Evolutionary conservation across 1,140 invertebrate genomes (phyloP).

Genomic region (Lordiphosa mommai): DNA sequence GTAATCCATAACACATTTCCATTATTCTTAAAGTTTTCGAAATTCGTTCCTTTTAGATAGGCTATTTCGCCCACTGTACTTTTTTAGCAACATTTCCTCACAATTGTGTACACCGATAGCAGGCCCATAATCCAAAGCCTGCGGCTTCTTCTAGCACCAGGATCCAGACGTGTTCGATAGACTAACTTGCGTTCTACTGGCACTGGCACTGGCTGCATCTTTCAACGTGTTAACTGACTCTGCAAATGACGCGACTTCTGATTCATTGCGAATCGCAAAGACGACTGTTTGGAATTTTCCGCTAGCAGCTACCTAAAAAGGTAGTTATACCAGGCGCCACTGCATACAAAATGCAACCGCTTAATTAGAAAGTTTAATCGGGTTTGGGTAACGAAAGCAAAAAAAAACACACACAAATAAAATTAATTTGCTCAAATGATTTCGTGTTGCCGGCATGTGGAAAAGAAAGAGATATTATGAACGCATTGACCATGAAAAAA

Average conservation of each 20-base stretch:
- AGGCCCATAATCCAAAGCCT: slow-evolving; percentile 53
- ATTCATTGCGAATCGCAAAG: slow-evolving; percentile 73
- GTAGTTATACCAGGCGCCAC: slow-evolving; percentile 34
- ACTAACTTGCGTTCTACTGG: slow-evolving; percentile 30
- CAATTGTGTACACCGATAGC: slow-evolving; percentile 65
- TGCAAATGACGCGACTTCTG: slow-evolving; percentile 58
- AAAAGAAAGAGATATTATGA: slow-evolving; percentile 66
- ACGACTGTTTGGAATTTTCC: slow-evolving; percentile 61
- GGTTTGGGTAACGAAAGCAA: slow-evolving; percentile 60
- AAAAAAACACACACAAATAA: slow-evolving; percentile 50
- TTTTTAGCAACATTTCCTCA: slow-evolving; percentile 34
- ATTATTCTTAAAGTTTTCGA: too few species aligned
- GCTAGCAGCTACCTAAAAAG: slow-evolving; percentile 66
- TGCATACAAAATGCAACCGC: slow-evolving; percentile 32
- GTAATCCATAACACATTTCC: too few species aligned
- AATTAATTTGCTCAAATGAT: slow-evolving; percentile 63
- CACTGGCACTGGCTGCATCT: slow-evolving; percentile 44
- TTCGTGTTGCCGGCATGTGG: slow-evolving; percentile 52
- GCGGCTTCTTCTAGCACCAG: slow-evolving; percentile 20
- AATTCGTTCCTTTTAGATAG: too few species aligned
- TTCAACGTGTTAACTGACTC: slow-evolving; percentile 33
- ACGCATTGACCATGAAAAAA: slow-evolving; percentile 63
- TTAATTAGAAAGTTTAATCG: slow-evolving; percentile 71
- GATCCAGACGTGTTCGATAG: slow-evolving; percentile 28
- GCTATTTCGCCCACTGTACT: too few species aligned